These are phyloP conservation scores for Dallia pectoralis DNA, from an alignment of 2,797 vertebrate species.

Conservation along the genomic window DNA sequence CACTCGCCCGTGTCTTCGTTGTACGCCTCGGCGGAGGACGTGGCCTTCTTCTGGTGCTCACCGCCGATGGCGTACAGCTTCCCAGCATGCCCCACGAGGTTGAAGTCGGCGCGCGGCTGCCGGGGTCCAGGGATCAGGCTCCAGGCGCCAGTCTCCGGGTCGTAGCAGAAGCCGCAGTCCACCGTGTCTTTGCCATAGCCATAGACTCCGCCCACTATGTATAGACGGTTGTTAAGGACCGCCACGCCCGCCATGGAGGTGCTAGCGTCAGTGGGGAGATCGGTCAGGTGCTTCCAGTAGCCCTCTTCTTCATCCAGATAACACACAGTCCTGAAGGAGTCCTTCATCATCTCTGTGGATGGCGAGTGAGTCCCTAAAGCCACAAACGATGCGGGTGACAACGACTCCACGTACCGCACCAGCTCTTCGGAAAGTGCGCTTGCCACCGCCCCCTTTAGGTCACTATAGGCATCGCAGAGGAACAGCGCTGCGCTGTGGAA, in stretches of 20 bases:
- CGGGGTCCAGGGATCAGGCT: conserved; percentile 81
- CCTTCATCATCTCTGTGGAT: conserved; percentile 81
- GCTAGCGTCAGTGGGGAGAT: conserved; percentile 86
- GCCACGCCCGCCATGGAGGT: conserved; percentile 91
- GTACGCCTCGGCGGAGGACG: conserved; percentile 84
- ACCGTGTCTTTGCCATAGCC: conserved; percentile 87
- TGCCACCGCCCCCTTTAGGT: conserved; percentile 73
- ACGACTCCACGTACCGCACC: conserved; percentile 75
- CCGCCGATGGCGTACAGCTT: conserved; percentile 88
- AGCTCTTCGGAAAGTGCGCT: conserved; percentile 75
- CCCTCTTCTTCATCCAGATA: conserved; percentile 86
- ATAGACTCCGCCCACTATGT: conserved; percentile 88
- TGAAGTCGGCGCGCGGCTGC: conserved; percentile 86
- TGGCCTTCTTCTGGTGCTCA: conserved; percentile 75
- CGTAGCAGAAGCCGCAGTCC: conserved; percentile 86
- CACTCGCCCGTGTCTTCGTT: conserved; percentile 74
- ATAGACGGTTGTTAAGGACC: conserved; percentile 86
- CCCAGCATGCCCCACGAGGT: conserved; percentile 81
- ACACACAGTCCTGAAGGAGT: conserved; percentile 85
- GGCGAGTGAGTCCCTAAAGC: conserved; percentile 89
- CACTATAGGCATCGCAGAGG: conserved; percentile 80
- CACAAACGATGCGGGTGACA: conserved; percentile 81
- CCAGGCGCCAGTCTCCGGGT: conserved; percentile 80
- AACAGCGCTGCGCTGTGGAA: conserved; percentile 80
- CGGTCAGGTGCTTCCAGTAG: conserved; percentile 85